A percentile compares a stretch with the other conserved stretches of the same genome.
These are phyloP conservation scores for Nesogale talazaci DNA, from an alignment of 2,113 vertebrate genomes.

Conservation along the genomic window DNA sequence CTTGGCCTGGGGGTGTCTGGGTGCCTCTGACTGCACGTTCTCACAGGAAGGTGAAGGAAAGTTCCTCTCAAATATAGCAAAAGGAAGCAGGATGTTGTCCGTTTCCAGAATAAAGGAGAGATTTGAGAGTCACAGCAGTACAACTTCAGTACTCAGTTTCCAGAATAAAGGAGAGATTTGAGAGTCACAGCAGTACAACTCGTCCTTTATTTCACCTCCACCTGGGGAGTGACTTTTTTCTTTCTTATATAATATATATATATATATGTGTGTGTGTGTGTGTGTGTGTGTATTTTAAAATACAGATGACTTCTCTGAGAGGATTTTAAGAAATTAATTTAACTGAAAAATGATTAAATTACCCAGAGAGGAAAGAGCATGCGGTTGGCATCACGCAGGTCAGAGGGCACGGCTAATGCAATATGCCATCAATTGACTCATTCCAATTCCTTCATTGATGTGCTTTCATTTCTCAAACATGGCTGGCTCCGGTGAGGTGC, in stretches of 20 bases:
- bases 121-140: neutral
- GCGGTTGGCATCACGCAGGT: conserved; percentile 61
- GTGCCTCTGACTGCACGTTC: neutral
- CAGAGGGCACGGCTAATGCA: conserved; percentile 73
- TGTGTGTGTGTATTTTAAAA: conserved; percentile 30
- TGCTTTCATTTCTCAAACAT: conserved; percentile 73
- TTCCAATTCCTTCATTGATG: conserved; percentile 76
- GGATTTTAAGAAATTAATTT: conserved; percentile 78
- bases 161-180: neutral
- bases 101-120: conserved; percentile 16
- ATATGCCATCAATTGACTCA: conserved; percentile 78
- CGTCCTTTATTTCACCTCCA: conserved; percentile 57
- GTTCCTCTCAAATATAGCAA: neutral
- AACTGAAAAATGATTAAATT: conserved; percentile 79
- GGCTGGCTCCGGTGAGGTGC: conserved; percentile 60
- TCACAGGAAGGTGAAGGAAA: conserved; percentile 23
- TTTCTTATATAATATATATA: no score
- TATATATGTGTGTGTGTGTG: no score
- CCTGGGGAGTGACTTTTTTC: neutral
- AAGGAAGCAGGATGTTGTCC: neutral
- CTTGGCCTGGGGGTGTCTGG: neutral
- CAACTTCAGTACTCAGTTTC: neutral
- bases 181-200: neutral
- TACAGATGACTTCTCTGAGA: conserved; percentile 61
- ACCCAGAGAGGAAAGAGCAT: conserved; percentile 72